Conservation (phyloP, 2,888 invertebrate genomes). For the Allolobophora icterica region DNA sequence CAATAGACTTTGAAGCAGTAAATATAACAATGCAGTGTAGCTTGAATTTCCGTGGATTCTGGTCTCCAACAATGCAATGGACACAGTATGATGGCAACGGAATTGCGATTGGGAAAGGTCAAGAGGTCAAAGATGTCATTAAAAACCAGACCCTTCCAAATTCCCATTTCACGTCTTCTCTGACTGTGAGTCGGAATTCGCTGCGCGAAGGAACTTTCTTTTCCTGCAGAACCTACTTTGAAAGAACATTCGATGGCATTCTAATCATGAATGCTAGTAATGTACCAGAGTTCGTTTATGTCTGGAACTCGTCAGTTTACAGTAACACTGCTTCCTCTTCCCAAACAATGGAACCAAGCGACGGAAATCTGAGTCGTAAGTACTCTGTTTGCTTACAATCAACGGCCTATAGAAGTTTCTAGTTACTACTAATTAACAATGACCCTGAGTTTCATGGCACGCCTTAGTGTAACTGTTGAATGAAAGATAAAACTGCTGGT, state of each 20-base stretch:
- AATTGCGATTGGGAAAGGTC: neutral
- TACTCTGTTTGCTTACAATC: no score
- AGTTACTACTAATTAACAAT: no score
- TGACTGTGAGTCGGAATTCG: neutral
- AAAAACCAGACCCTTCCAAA: neutral
- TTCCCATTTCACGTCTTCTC: neutral
- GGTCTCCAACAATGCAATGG: neutral
- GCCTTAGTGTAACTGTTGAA: no score
- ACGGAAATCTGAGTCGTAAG: no score
- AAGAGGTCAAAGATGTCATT: neutral
- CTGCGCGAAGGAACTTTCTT: neutral
- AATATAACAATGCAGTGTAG: neutral
- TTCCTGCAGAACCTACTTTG: neutral
- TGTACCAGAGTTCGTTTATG: neutral
- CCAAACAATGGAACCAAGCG: neutral
- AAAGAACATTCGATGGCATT: neutral
- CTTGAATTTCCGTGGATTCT: conserved; percentile 22
- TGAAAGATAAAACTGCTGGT: no score
- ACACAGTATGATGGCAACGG: neutral
- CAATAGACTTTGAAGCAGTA: neutral
- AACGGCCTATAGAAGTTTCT: no score
- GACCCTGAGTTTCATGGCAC: no score
- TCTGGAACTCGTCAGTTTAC: neutral
- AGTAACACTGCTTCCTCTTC: neutral
- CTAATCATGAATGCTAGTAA: neutral